Evolutionary conservation across 2,113 vertebrate genomes (phyloP).

Genomic region (Tricholaema leucomelas): DNA sequence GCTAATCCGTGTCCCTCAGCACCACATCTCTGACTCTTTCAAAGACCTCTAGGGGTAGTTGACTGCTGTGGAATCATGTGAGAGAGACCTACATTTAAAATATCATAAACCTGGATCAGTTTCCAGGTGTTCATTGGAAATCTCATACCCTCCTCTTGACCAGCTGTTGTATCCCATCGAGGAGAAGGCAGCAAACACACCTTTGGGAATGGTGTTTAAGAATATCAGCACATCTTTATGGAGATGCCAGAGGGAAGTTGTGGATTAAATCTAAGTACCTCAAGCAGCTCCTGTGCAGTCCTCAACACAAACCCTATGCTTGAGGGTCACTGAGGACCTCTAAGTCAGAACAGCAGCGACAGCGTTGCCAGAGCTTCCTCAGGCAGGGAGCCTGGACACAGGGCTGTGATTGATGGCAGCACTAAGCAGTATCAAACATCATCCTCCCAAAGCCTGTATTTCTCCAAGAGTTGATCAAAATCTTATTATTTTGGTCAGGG

Average conservation of each 20-base stretch:
- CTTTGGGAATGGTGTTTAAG: not conserved
- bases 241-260: not conserved
- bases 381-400: not conserved
- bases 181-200: not conserved
- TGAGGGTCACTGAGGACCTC: not conserved
- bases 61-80: not conserved
- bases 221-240: not conserved
- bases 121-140: not conserved
- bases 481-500: slow-evolving; percentile 19
- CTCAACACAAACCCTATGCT: not conserved
- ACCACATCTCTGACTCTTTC: too few species aligned
- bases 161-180: accelerated
- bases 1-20: too few species aligned
- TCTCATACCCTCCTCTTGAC: not conserved
- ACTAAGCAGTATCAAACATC: not conserved
- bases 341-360: not conserved
- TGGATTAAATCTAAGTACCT: not conserved
- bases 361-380: not conserved
- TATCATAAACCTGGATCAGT: slow-evolving; percentile 4
- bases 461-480: slow-evolving; percentile 31
- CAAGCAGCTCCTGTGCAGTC: not conserved
- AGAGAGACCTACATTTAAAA: slow-evolving; percentile 47
- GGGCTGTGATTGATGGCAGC: not conserved
- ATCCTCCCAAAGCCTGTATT: not conserved
- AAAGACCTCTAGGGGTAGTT: not conserved